Percentiles rank a stretch among this genome's conserved stretches.
phyloP scores from a whole-genome alignment of 2,113 vertebrate genomes.

The Syngnathus floridae region DNA sequence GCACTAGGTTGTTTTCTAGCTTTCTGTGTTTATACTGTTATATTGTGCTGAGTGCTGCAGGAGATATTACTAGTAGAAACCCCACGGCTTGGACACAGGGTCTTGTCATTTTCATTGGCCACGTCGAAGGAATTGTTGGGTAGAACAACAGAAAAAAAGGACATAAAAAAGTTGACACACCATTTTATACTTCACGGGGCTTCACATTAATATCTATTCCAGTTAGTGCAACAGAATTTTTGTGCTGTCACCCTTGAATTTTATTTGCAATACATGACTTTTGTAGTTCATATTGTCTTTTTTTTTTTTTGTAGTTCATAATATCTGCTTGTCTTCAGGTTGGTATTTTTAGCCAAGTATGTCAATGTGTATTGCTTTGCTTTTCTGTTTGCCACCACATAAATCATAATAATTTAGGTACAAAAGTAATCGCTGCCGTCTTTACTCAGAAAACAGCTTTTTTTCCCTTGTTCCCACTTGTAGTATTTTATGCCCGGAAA shows the following conservation, averaged over 20 bases:
- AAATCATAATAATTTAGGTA: slow-evolving; percentile 15
- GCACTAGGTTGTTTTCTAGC: not conserved
- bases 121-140: not conserved
- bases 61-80: not conserved
- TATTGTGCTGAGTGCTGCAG: not conserved
- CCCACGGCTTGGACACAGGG: not conserved
- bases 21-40: slow-evolving; percentile 7
- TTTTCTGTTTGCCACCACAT: slow-evolving; percentile 14
- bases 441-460: slow-evolving; percentile 8
- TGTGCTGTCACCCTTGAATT: not conserved
- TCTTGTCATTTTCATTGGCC: slow-evolving; percentile 4
- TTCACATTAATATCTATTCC: not conserved
- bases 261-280: not conserved
- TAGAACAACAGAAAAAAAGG: not conserved
- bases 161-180: not conserved
- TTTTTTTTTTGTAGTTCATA: not conserved
- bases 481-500: not conserved
- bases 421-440: slow-evolving; percentile 6
- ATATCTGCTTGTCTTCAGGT: not conserved
- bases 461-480: slow-evolving; percentile 4
- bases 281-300: not conserved
- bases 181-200: not conserved
- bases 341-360: not conserved
- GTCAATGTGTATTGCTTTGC: not conserved
- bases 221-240: not conserved